Evolutionary conservation across 2,888 invertebrate species (phyloP).

Genomic region (Lochmaea capreae): DNA sequence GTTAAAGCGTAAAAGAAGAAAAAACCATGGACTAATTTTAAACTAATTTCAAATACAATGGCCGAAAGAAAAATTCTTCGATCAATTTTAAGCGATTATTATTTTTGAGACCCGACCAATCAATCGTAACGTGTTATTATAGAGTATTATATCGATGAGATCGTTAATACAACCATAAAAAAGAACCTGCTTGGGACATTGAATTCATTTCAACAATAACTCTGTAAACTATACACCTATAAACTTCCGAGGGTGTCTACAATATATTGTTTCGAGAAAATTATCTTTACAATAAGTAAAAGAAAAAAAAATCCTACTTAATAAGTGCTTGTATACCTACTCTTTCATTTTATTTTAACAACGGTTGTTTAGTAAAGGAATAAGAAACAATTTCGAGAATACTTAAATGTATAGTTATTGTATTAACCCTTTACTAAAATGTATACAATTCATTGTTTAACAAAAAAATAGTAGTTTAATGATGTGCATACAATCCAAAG

Average conservation of each 20-base stretch:
- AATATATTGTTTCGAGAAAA: constrained; percentile 40
- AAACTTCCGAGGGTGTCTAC: constrained; percentile 36
- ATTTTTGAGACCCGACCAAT: constrained; percentile 58
- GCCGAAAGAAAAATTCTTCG: constrained; percentile 54
- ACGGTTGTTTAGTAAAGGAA: not conserved
- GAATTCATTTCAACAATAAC: constrained; percentile 57
- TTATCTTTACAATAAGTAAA: constrained; percentile 19
- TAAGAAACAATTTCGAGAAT: not conserved
- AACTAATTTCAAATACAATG: constrained; percentile 59
- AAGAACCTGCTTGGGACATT: constrained; percentile 54
- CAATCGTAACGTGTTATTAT: constrained; percentile 60
- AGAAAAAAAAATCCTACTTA: constrained; percentile 1
- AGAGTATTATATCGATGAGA: constrained; percentile 55
- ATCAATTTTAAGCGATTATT: constrained; percentile 58
- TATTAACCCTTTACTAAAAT: not conserved
- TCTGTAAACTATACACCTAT: constrained; percentile 51
- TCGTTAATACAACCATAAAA: constrained; percentile 55
- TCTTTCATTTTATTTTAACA: constrained; percentile 6
- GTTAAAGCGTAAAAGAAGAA: constrained; percentile 51
- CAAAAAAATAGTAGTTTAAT: too few relatives aligned
- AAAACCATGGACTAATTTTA: constrained; percentile 55
- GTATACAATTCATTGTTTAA: not conserved
- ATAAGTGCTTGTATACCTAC: not conserved
- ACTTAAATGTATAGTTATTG: not conserved
- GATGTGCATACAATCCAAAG: too few relatives aligned